Conservation (phyloP, 2,113 vertebrate species). For the Tringa solitaria region DNA sequence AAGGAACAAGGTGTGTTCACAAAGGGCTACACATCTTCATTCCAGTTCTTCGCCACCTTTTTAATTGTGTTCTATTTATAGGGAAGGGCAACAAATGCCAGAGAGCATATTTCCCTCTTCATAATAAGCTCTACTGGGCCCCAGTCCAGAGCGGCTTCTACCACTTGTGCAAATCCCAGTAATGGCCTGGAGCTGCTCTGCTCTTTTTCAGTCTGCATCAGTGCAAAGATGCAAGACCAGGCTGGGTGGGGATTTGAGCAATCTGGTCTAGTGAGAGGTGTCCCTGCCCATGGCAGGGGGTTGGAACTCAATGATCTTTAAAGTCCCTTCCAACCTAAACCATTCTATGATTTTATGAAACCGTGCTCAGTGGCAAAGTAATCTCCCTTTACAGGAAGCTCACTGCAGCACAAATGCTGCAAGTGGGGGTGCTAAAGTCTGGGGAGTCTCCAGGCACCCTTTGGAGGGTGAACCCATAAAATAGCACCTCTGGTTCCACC, state of each 20-base stretch:
- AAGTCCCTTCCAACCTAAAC: too few species aligned
- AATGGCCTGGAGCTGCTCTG: not conserved
- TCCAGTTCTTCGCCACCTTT: not conserved
- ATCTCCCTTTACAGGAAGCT: not conserved
- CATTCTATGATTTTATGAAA: not conserved
- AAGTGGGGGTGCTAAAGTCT: not conserved
- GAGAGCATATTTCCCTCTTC: not conserved
- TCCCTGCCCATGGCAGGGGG: too few species aligned
- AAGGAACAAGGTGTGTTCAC: conserved; percentile 6
- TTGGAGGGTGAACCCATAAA: not conserved
- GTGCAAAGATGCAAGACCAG: not conserved
- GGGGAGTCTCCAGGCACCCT: not conserved
- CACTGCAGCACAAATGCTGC: not conserved
- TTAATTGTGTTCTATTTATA: not conserved
- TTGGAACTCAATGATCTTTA: too few species aligned
- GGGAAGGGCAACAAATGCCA: not conserved
- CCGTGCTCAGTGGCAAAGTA: not conserved
- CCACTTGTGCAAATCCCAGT: not conserved
- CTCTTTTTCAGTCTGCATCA: not conserved
- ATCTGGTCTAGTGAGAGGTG: too few species aligned
- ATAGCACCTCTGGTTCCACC: not conserved
- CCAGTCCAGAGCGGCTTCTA: not conserved
- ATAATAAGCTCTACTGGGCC: not conserved
- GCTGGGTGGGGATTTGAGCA: too few species aligned
- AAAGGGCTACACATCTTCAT: conserved; percentile 46